Evolutionary conservation across 1,140 invertebrate species (phyloP).

Genomic region (Triops longicaudatus): DNA sequence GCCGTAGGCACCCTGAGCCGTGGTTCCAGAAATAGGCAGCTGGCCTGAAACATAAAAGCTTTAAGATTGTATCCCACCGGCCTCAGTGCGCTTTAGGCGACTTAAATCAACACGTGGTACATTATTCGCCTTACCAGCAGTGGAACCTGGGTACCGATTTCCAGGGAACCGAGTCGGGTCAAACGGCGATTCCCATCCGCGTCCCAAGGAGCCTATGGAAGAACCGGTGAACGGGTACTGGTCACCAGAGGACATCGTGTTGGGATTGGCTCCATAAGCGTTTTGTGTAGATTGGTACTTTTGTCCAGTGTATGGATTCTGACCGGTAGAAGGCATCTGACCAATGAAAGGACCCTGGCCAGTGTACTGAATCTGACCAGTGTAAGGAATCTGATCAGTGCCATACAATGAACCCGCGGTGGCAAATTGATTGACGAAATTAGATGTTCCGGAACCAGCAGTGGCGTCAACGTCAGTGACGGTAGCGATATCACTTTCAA

Average conservation of each 20-base stretch:
- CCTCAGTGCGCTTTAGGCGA: no score
- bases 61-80: no score
- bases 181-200: not conserved
- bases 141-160: not conserved
- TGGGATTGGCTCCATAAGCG: not conserved
- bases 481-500: not conserved
- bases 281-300: no score
- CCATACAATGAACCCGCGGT: not conserved
- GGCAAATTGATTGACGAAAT: not conserved
- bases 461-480: not conserved
- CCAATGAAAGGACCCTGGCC: not conserved
- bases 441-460: no score
- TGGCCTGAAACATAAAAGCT: no score
- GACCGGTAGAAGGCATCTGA: not conserved
- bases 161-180: not conserved
- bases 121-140: not conserved
- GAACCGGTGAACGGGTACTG: not conserved
- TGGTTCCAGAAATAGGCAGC: no score
- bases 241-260: not conserved
- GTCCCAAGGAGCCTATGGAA: not conserved
- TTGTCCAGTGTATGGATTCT: not conserved
- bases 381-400: not conserved
- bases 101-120: no score
- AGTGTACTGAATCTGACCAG: not conserved
- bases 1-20: no score